These are phyloP conservation scores for Liolophura sinensis DNA, from an alignment of 1,140 invertebrate species.

Conservation along the genomic window DNA sequence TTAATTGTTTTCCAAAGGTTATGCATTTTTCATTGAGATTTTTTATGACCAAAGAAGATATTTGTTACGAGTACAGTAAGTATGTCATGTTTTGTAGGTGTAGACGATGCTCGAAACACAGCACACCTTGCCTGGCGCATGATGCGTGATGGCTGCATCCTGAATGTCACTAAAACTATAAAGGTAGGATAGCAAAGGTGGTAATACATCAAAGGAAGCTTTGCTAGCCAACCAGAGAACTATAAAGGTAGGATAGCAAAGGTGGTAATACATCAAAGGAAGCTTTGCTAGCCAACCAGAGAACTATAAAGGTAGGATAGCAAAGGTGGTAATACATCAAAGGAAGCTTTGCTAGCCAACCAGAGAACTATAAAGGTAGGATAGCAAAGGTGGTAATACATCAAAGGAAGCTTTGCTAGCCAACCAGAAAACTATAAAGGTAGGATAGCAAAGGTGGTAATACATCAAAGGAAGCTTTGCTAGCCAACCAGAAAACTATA, in stretches of 20 bases:
- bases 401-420: conserved; percentile 1
- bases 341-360: background rate
- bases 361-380: conserved; percentile 36
- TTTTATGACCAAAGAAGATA: background rate
- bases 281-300: background rate
- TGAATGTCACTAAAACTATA: conserved; percentile 50
- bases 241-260: background rate
- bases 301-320: conserved; percentile 2
- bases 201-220: background rate
- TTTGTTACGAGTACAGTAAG: background rate
- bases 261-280: background rate
- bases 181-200: conserved; percentile 20
- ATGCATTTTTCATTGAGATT: no score
- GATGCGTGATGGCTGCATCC: conserved; percentile 52
- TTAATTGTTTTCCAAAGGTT: no score
- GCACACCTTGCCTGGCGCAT: conserved; percentile 50
- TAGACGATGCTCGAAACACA: conserved; percentile 55
- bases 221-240: background rate
- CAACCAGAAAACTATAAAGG: conserved; percentile 42
- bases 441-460: conserved; percentile 16
- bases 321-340: background rate
- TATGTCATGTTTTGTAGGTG: conserved; percentile 34
- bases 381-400: conserved; percentile 5
- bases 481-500: no score
- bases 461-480: background rate